These are phyloP conservation scores for Athripsodes cinereus DNA, from an alignment of 2,888 invertebrate genomes.

Conservation along the genomic window DNA sequence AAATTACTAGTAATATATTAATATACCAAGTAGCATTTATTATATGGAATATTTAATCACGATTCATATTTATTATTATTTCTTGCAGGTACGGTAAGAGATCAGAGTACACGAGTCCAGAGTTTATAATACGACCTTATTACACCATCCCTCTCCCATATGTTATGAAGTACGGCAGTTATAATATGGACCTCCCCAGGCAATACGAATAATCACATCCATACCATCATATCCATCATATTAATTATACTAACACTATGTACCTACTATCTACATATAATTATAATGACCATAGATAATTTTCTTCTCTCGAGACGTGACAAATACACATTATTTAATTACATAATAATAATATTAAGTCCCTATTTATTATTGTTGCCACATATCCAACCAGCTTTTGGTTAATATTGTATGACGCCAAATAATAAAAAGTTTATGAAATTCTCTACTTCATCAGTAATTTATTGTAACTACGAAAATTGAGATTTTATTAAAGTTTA, in stretches of 20 bases:
- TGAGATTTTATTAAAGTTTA: no score
- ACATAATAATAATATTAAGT: no score
- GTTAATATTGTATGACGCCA: no score
- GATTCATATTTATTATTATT: background rate
- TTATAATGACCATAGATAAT: no score
- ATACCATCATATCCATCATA: background rate
- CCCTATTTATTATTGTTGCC: no score
- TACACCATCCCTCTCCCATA: background rate
- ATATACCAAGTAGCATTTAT: no score
- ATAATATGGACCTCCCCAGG: conserved; percentile 8
- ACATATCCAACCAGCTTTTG: no score
- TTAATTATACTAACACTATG: background rate
- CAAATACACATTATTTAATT: no score
- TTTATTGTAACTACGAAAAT: no score
- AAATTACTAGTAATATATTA: no score
- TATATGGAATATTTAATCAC: background rate
- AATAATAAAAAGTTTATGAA: no score
- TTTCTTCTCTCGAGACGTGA: background rate
- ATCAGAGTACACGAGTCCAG: background rate
- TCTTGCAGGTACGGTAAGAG: conserved; percentile 11
- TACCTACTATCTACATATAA: background rate
- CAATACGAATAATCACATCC: conserved; percentile 10
- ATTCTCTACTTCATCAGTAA: no score
- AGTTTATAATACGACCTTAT: background rate
- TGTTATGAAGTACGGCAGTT: background rate